Evolutionary conservation across 2,888 invertebrate species (phyloP).

Genomic region (Mesorhabditis belari): DNA sequence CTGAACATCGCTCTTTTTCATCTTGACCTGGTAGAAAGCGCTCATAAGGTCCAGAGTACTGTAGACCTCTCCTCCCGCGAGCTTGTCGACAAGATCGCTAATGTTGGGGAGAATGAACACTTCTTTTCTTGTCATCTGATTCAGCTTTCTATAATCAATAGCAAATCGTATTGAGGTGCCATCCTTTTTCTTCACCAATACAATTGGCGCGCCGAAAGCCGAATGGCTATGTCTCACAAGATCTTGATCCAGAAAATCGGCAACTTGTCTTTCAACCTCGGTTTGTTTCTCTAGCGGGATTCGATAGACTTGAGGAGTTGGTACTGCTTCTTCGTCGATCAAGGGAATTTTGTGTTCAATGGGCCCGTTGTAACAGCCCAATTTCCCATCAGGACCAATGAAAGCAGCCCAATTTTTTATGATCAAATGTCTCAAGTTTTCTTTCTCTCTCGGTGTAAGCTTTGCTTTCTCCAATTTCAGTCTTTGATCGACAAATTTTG

Average conservation of each 20-base stretch:
- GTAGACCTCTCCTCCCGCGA: conserved; percentile 2
- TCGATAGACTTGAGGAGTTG: background rate
- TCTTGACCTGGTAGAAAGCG: conserved; percentile 13
- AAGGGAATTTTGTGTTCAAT: conserved; percentile 9
- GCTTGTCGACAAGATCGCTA: conserved; percentile 8
- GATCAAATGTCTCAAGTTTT: background rate
- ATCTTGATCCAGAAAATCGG: conserved; percentile 4
- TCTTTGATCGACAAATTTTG: background rate
- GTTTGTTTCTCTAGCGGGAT: conserved; percentile 8
- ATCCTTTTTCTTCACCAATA: conserved; percentile 12
- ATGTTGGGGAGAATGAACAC: conserved; percentile 4
- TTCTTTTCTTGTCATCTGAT: conserved; percentile 6
- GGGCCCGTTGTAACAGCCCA: conserved; percentile 10
- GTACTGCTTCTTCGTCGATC: background rate
- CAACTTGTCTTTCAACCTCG: conserved; percentile 5
- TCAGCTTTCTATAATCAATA: conserved; percentile 13
- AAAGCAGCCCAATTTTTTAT: conserved; percentile 4
- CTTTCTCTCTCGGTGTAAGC: background rate
- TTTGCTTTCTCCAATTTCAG: background rate
- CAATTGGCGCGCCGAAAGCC: conserved; percentile 7
- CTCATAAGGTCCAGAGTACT: conserved; percentile 9
- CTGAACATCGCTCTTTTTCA: conserved; percentile 1
- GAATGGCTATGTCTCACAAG: conserved; percentile 4
- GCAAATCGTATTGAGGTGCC: conserved; percentile 8
- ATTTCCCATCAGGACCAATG: conserved; percentile 6